A percentile compares a stretch with the other conserved stretches of the same genome.
phyloP scores from a whole-genome alignment of 1,140 invertebrate species.

The Drosophila setifemur region DNA sequence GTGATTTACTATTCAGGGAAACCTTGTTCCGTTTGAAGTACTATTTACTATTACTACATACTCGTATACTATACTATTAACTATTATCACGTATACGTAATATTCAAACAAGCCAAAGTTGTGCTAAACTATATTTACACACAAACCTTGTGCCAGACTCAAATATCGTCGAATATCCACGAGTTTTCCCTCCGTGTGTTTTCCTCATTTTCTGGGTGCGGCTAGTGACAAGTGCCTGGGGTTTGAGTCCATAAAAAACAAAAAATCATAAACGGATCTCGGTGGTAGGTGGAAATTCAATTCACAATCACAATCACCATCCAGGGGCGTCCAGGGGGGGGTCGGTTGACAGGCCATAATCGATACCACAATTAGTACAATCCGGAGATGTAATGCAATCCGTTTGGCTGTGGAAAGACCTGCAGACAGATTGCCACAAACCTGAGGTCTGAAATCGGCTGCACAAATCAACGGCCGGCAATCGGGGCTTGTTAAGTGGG shows the following conservation, averaged over 20 bases:
- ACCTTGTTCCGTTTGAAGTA: too few relatives aligned
- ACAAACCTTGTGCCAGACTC: too few relatives aligned
- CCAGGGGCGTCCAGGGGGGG: neutral
- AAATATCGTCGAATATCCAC: too few relatives aligned
- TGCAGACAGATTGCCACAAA: slow-evolving; percentile 1
- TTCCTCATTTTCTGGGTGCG: neutral
- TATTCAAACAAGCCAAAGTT: too few relatives aligned
- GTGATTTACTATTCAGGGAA: too few relatives aligned
- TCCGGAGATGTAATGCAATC: slow-evolving; percentile 56
- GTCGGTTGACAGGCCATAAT: slow-evolving; percentile 58
- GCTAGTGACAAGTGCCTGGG: slow-evolving; percentile 12
- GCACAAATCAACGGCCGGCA: slow-evolving; percentile 3
- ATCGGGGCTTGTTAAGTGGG: slow-evolving; percentile 43
- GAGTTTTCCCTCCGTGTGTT: neutral
- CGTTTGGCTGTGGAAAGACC: slow-evolving; percentile 24
- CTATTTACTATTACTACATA: too few relatives aligned
- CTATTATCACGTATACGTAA: too few relatives aligned
- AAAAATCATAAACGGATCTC: too few relatives aligned
- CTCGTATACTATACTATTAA: too few relatives aligned
- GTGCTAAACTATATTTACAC: too few relatives aligned
- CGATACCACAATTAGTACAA: slow-evolving; percentile 69
- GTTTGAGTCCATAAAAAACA: slow-evolving; percentile 9
- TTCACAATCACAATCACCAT: too few relatives aligned
- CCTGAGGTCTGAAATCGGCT: neutral
- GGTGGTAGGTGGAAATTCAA: neutral